Percentiles rank a stretch among this genome's conserved stretches.
Conservation (phyloP, 2,888 invertebrate genomes). For the Pyrocoelia pectoralis region DNA sequence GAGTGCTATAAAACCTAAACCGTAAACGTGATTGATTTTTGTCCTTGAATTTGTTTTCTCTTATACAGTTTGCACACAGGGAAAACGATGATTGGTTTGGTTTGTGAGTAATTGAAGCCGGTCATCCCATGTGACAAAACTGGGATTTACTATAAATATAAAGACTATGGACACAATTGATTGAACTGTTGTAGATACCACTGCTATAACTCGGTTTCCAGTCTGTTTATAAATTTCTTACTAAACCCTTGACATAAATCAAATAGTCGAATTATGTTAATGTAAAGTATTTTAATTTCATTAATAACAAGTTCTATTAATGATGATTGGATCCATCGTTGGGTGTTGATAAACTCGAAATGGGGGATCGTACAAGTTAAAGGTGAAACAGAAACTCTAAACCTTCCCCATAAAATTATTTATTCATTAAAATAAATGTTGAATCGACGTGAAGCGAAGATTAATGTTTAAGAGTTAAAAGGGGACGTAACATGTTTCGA, state of each 20-base stretch:
- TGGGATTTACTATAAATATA: neutral
- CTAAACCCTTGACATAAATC: neutral
- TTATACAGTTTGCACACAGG: constrained; percentile 21
- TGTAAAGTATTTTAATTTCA: too few species aligned
- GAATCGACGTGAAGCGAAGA: too few species aligned
- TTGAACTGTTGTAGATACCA: neutral
- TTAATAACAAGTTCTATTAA: too few species aligned
- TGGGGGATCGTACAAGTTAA: too few species aligned
- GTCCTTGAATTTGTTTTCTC: constrained; percentile 27
- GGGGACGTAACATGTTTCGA: too few species aligned
- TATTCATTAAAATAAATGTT: too few species aligned
- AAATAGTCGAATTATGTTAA: too few species aligned
- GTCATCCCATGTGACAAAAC: constrained; percentile 21
- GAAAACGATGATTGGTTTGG: constrained; percentile 25
- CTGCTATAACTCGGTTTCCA: neutral
- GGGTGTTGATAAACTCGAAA: too few species aligned
- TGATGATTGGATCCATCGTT: too few species aligned
- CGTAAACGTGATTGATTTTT: constrained; percentile 36
- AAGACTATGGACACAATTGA: neutral
- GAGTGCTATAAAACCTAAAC: constrained; percentile 29
- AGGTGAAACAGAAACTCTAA: too few species aligned
- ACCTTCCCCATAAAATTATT: too few species aligned
- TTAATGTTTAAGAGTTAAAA: too few species aligned
- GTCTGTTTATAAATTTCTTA: neutral
- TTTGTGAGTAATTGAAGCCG: constrained; percentile 20